Conservation (phyloP, 2,797 vertebrate species). For the Anniella stebbinsi region DNA sequence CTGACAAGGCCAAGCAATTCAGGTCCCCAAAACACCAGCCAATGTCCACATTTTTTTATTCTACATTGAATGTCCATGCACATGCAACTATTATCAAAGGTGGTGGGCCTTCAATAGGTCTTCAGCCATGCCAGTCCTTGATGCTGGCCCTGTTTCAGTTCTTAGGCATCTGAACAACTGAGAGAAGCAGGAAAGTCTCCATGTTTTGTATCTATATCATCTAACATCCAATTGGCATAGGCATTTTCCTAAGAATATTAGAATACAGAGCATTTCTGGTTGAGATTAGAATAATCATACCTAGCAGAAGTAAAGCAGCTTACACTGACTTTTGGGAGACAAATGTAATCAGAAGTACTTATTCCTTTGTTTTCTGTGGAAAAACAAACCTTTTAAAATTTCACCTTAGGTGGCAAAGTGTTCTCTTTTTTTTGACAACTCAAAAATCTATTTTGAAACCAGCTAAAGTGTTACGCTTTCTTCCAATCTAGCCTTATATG, state of each 20-base stretch:
- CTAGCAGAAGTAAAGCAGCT: conserved; percentile 24
- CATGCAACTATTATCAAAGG: too few relatives aligned
- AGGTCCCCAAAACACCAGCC: too few relatives aligned
- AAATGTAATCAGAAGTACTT: conserved; percentile 11
- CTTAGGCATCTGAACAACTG: background rate
- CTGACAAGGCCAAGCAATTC: too few relatives aligned
- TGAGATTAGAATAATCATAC: conserved; percentile 39
- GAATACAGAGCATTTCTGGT: background rate
- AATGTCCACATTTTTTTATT: too few relatives aligned
- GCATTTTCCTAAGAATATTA: background rate
- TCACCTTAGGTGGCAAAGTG: conserved; percentile 12
- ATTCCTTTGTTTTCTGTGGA: conserved; percentile 23
- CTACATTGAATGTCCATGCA: too few relatives aligned
- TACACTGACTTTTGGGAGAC: background rate
- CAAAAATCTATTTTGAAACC: conserved; percentile 29
- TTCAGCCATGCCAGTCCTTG: too few relatives aligned
- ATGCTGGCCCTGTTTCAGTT: background rate
- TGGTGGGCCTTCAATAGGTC: too few relatives aligned
- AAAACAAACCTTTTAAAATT: conserved; percentile 36
- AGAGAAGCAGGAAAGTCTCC: background rate
- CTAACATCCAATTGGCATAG: background rate
- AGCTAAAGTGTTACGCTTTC: conserved; percentile 11
- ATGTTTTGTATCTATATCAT: background rate
- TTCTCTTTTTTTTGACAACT: conserved; percentile 33
- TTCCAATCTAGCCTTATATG: conserved; percentile 1